phyloP scores from a whole-genome alignment of 2,113 vertebrate genomes.

The Chionomys nivalis region DNA sequence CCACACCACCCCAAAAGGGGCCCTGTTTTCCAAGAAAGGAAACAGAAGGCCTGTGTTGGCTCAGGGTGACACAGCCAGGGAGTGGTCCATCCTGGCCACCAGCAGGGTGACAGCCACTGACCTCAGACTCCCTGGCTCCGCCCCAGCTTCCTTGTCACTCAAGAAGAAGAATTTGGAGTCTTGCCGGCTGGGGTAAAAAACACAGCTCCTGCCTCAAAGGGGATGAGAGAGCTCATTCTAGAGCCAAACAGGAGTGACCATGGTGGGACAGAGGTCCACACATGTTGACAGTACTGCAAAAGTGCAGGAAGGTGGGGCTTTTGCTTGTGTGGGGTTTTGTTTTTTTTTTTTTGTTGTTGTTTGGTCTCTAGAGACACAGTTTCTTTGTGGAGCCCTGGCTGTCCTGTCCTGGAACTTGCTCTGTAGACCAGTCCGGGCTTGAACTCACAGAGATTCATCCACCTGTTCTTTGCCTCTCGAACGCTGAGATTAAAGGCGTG shows the following conservation, averaged over 20 bases:
- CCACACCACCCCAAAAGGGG: fast-evolving
- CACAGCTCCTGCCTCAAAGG: neutral
- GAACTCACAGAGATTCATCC: neutral
- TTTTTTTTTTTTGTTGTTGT: neutral
- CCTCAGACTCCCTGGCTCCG: neutral
- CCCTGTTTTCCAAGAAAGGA: neutral
- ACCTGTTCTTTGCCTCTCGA: neutral
- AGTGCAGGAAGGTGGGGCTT: no score
- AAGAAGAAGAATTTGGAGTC: neutral
- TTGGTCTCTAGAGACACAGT: neutral
- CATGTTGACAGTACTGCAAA: neutral
- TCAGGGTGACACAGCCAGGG: neutral
- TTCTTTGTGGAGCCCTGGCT: neutral
- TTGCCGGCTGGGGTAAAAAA: neutral
- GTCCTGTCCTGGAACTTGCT: no score
- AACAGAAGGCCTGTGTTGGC: neutral
- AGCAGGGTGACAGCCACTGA: neutral
- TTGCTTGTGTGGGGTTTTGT: no score
- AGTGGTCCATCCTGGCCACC: neutral
- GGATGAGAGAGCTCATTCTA: neutral
- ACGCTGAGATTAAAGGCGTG: neutral
- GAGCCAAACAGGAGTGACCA: neutral
- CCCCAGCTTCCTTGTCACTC: neutral
- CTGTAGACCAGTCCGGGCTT: neutral
- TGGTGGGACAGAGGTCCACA: no score